A percentile compares a stretch with the other conserved stretches of the same genome.
These are phyloP conservation scores for Callitettix versicolor DNA, from an alignment of 1,140 invertebrate genomes.

Conservation along the genomic window DNA sequence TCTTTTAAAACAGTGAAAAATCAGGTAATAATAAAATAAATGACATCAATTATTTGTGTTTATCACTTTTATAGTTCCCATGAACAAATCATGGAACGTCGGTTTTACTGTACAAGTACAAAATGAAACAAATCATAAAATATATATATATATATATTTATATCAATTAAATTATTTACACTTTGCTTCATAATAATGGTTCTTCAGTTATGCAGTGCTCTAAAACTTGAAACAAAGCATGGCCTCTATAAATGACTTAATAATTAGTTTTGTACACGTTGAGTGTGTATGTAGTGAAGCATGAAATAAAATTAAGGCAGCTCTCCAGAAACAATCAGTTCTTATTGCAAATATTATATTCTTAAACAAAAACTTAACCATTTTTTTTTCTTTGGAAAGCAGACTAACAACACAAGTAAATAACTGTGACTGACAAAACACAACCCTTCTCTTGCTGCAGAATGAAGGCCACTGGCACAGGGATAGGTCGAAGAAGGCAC, in stretches of 20 bases:
- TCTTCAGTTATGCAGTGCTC: constrained; percentile 3
- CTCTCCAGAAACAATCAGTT: background rate
- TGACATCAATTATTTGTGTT: constrained; percentile 3
- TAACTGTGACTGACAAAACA: background rate
- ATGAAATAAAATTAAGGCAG: constrained; percentile 8
- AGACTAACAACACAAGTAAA: constrained; percentile 6
- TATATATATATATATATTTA: constrained; percentile 12
- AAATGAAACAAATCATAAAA: constrained; percentile 16
- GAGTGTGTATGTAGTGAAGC: background rate
- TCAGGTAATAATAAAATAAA: background rate
- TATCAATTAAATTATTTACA: constrained; percentile 9
- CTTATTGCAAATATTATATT: background rate
- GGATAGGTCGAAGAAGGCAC: constrained; percentile 3
- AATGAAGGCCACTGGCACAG: constrained; percentile 6
- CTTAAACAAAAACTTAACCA: constrained; percentile 8
- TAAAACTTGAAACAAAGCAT: constrained; percentile 3
- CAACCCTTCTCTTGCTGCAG: background rate
- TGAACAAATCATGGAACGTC: constrained; percentile 3
- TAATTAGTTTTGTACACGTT: background rate
- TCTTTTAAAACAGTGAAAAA: too few relatives aligned
- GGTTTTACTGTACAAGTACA: constrained; percentile 10
- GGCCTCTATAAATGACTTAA: constrained; percentile 8
- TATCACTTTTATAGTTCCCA: constrained; percentile 9
- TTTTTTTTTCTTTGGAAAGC: constrained; percentile 11
- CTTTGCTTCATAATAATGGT: background rate